These are phyloP conservation scores for Sphyrna mokarran DNA, from an alignment of 2,113 vertebrate genomes.

Conservation along the genomic window DNA sequence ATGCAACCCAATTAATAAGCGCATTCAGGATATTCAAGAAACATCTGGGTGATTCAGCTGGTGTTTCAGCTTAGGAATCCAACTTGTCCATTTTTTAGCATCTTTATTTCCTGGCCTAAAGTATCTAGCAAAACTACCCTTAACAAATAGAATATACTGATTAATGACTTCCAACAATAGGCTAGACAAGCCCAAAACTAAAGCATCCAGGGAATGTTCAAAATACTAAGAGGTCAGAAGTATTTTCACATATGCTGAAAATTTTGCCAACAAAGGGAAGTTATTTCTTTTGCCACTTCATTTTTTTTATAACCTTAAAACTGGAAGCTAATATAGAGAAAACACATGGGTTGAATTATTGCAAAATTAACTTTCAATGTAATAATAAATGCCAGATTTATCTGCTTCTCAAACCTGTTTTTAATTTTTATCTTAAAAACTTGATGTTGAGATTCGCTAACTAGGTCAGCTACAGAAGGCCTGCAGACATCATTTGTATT, in stretches of 20 bases:
- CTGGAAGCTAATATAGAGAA: background rate
- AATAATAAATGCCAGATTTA: background rate
- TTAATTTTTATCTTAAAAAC: background rate
- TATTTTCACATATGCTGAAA: background rate
- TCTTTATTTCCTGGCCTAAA: background rate
- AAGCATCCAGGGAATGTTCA: background rate
- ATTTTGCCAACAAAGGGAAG: background rate
- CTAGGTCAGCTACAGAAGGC: background rate
- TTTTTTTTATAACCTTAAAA: background rate
- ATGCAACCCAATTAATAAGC: too few species aligned
- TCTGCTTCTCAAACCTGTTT: background rate
- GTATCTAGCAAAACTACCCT: background rate
- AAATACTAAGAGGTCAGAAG: background rate
- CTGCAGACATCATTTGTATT: background rate
- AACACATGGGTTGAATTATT: background rate
- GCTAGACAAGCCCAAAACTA: background rate
- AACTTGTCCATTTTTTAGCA: background rate
- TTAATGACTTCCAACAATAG: background rate
- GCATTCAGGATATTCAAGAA: too few species aligned
- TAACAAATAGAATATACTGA: background rate
- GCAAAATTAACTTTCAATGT: background rate
- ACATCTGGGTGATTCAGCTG: too few species aligned
- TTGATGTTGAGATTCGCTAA: background rate
- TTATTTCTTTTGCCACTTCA: background rate
- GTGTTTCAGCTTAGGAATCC: background rate